Conservation (phyloP, 1,140 invertebrate species). For the Eciton burchellii region DNA sequence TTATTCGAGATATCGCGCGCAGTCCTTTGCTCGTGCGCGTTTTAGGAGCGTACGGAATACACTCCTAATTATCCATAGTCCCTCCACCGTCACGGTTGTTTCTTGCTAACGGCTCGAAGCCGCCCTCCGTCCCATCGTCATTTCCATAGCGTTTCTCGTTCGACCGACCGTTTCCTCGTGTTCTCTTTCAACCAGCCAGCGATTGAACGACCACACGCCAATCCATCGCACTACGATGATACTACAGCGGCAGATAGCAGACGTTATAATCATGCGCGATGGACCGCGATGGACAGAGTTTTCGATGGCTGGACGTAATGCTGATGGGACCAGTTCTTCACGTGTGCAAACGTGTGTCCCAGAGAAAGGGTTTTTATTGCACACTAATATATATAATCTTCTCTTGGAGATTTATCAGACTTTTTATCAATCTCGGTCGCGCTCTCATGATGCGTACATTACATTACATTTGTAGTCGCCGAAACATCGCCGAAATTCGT, state of each 20-base stretch:
- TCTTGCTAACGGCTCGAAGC: conserved; percentile 78
- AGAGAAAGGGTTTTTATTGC: too few species aligned
- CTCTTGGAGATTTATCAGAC: too few species aligned
- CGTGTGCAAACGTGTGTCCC: too few species aligned
- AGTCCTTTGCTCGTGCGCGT: conserved; percentile 68
- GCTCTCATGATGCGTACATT: too few species aligned
- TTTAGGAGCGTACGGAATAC: conserved; percentile 73
- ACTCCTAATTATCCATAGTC: conserved; percentile 71
- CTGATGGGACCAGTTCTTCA: too few species aligned
- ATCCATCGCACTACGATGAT: conserved; percentile 55
- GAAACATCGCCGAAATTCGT: not conserved
- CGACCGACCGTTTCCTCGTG: conserved; percentile 29
- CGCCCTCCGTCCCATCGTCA: conserved; percentile 49
- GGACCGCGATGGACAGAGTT: conserved; percentile 3
- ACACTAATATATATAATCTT: too few species aligned
- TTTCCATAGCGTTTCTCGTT: conserved; percentile 48
- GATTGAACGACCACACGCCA: conserved; percentile 42
- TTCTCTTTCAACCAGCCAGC: conserved; percentile 49
- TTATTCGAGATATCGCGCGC: conserved; percentile 56
- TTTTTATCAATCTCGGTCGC: too few species aligned
- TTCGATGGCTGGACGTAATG: not conserved
- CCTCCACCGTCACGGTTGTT: conserved; percentile 59
- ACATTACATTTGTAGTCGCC: conserved; percentile 6
- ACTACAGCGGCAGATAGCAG: conserved; percentile 36
- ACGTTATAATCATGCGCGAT: conserved; percentile 20